phyloP scores from a whole-genome alignment of 2,888 invertebrate genomes.

The Ophonus ardosiacus region DNA sequence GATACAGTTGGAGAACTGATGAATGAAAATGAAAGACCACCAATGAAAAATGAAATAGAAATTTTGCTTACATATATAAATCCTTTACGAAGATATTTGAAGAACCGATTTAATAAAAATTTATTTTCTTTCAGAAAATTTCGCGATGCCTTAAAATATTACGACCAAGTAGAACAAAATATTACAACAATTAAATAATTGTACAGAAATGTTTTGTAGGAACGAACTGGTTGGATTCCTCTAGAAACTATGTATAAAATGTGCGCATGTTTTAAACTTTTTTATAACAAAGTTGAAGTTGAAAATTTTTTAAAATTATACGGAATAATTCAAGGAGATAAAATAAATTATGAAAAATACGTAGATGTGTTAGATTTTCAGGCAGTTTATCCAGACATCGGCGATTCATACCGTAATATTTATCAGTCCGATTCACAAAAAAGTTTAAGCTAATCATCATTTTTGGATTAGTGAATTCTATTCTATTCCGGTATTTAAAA shows the following conservation, averaged over 20 bases:
- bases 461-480: too few species aligned
- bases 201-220: slow-evolving; percentile 67
- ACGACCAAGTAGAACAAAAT: slow-evolving; percentile 69
- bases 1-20: slow-evolving; percentile 76
- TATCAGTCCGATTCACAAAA: too few species aligned
- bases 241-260: slow-evolving; percentile 75
- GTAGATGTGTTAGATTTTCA: slow-evolving; percentile 76
- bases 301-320: slow-evolving; percentile 76
- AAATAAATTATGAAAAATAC: slow-evolving; percentile 77
- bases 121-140: slow-evolving; percentile 67
- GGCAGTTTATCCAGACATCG: slow-evolving; percentile 72
- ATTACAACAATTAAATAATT: background rate
- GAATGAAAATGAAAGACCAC: slow-evolving; percentile 73
- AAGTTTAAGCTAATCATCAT: too few species aligned
- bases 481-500: too few species aligned
- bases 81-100: slow-evolving; percentile 74
- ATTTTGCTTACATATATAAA: slow-evolving; percentile 77
- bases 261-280: slow-evolving; percentile 75
- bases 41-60: slow-evolving; percentile 74
- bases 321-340: slow-evolving; percentile 75
- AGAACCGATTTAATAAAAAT: slow-evolving; percentile 67
- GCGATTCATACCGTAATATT: slow-evolving; percentile 29
- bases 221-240: slow-evolving; percentile 76
- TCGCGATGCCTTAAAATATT: slow-evolving; percentile 68
- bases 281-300: slow-evolving; percentile 76